phyloP scores from a whole-genome alignment of 2,888 invertebrate species.

The Nephrocerus scutellatus region DNA sequence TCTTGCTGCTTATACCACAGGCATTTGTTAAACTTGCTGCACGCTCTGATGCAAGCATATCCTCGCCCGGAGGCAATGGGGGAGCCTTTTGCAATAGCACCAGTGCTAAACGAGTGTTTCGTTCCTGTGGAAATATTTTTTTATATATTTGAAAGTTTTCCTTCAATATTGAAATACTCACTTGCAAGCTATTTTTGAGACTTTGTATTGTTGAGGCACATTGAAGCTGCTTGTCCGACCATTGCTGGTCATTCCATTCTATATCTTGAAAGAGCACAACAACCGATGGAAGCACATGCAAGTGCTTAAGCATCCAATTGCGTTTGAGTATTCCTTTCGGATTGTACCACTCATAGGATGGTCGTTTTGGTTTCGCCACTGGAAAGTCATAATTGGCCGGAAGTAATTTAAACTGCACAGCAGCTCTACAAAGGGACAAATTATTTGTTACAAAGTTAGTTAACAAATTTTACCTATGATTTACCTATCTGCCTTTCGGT shows the following conservation, averaged over 20 bases:
- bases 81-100: conserved; percentile 84
- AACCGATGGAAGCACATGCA: conserved; percentile 82
- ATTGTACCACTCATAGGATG: conserved; percentile 91
- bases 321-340: conserved; percentile 90
- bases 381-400: conserved; percentile 82
- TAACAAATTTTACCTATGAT: not conserved
- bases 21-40: conserved; percentile 84
- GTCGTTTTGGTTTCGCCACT: conserved; percentile 74
- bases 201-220: conserved; percentile 85
- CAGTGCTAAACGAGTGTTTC: conserved; percentile 67
- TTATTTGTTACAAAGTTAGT: not conserved
- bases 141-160: not conserved
- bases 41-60: conserved; percentile 79
- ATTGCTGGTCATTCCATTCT: conserved; percentile 92
- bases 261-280: conserved; percentile 93
- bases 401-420: conserved; percentile 76
- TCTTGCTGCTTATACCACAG: conserved; percentile 87
- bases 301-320: conserved; percentile 92
- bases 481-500: conserved; percentile 63
- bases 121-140: conserved; percentile 28
- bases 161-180: conserved; percentile 6
- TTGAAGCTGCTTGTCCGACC: conserved; percentile 93
- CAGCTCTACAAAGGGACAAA: conserved; percentile 51
- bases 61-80: conserved; percentile 71
- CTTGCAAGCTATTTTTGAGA: conserved; percentile 52